phyloP scores from a whole-genome alignment of 1,140 invertebrate species.

The Notospermus geniculatus region DNA sequence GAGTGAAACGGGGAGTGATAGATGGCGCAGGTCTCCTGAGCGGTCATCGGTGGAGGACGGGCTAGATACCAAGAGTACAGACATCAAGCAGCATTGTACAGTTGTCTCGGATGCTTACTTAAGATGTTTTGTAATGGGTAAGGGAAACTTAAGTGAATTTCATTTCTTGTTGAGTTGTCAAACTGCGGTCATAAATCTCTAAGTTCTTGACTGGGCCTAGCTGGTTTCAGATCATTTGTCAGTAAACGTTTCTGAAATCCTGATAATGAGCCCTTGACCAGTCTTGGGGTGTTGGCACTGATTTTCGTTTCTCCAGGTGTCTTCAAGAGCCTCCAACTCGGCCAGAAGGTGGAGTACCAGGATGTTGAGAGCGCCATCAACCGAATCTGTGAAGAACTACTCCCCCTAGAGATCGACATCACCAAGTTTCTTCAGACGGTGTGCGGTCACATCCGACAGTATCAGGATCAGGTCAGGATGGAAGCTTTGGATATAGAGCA shows the following conservation, averaged over 20 bases:
- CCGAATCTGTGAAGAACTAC: conserved; percentile 68
- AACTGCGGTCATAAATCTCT: not conserved
- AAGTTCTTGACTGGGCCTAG: not conserved
- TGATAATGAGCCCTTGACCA: not conserved
- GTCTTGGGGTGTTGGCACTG: not conserved
- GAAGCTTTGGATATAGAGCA: not conserved
- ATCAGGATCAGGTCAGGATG: conserved; percentile 19
- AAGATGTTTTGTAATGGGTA: conserved; percentile 67
- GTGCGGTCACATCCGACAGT: conserved; percentile 44
- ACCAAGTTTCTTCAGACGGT: conserved; percentile 65
- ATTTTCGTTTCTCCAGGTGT: conserved; percentile 33
- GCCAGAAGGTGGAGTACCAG: conserved; percentile 61
- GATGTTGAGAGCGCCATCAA: conserved; percentile 74
- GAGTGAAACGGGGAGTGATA: not conserved
- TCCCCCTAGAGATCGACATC: conserved; percentile 70
- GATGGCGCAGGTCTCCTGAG: conserved; percentile 5
- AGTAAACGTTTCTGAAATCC: not conserved
- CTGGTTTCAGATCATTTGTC: too few species aligned
- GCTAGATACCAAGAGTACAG: conserved; percentile 7
- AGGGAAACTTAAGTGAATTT: conserved; percentile 1
- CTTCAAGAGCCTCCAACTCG: conserved; percentile 60
- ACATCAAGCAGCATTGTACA: conserved; percentile 64
- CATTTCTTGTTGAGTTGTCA: too few species aligned
- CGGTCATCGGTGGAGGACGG: not conserved
- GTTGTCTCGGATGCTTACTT: conserved; percentile 64